Evolutionary conservation across 1,140 invertebrate genomes (phyloP).

Genomic region (Ips nitidus): DNA sequence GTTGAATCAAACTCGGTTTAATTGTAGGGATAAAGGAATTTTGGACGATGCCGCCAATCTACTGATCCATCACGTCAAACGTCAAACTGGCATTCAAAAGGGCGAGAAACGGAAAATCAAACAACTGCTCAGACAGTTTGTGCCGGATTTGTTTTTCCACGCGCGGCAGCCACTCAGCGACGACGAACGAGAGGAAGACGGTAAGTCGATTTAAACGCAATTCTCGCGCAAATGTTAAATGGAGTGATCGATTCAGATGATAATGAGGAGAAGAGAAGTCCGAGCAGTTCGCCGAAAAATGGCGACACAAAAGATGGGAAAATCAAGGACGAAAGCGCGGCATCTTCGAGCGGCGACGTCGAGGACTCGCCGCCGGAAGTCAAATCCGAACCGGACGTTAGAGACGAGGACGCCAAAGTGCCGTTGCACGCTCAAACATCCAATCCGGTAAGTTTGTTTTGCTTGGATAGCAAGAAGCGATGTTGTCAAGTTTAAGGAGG

Average conservation of each 20-base stretch:
- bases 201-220: conserved; percentile 53
- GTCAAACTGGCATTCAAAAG: conserved; percentile 95
- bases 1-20: conserved; percentile 1
- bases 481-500: not conserved
- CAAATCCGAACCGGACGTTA: conserved; percentile 42
- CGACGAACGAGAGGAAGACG: conserved; percentile 89
- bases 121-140: conserved; percentile 84
- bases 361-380: conserved; percentile 38
- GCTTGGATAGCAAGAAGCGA: not conserved
- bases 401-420: conserved; percentile 56
- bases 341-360: conserved; percentile 41
- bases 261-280: conserved; percentile 57
- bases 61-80: conserved; percentile 95
- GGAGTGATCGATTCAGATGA: conserved; percentile 52
- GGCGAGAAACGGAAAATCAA: conserved; percentile 97
- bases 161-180: conserved; percentile 91
- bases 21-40: conserved; percentile 71
- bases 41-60: conserved; percentile 94
- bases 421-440: conserved; percentile 58
- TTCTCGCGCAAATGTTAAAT: not conserved
- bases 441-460: conserved; percentile 53
- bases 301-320: conserved; percentile 33
- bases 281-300: conserved; percentile 42
- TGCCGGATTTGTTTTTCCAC: conserved; percentile 93
- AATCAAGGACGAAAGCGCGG: conserved; percentile 31